Conservation (phyloP, 2,888 invertebrate genomes). For the Parnassius smintheus region DNA sequence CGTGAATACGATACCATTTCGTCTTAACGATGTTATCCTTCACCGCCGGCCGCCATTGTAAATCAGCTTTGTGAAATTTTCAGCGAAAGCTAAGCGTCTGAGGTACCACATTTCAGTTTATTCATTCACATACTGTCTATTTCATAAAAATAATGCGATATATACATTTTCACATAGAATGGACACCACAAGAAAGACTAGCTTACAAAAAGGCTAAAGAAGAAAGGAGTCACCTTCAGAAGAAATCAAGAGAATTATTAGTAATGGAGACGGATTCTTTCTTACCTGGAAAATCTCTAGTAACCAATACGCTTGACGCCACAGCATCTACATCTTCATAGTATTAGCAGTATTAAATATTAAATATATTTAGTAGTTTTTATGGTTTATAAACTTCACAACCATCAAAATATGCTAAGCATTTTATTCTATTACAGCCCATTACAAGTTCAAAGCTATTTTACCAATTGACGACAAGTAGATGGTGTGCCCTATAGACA, state of each 20-base stretch:
- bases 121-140: background rate
- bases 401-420: too few species aligned
- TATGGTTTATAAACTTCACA: too few species aligned
- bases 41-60: too few species aligned
- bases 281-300: slow-evolving; percentile 49
- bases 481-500: too few species aligned
- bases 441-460: too few species aligned
- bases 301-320: slow-evolving; percentile 45
- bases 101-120: too few species aligned
- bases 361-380: background rate
- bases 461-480: too few species aligned
- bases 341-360: slow-evolving; percentile 33
- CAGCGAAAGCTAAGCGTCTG: too few species aligned
- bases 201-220: slow-evolving; percentile 67
- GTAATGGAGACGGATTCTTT: slow-evolving; percentile 38
- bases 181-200: slow-evolving; percentile 63
- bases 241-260: slow-evolving; percentile 34
- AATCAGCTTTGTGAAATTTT: too few species aligned
- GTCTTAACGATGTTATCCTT: too few species aligned
- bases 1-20: too few species aligned
- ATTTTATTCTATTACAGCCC: too few species aligned
- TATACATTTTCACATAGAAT: slow-evolving; percentile 46
- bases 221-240: slow-evolving; percentile 48
- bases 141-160: background rate
- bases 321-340: slow-evolving; percentile 49